Base-by-base conservation (phyloP, 2,888 invertebrate species). In the Azorinus chamasolen region DNA sequence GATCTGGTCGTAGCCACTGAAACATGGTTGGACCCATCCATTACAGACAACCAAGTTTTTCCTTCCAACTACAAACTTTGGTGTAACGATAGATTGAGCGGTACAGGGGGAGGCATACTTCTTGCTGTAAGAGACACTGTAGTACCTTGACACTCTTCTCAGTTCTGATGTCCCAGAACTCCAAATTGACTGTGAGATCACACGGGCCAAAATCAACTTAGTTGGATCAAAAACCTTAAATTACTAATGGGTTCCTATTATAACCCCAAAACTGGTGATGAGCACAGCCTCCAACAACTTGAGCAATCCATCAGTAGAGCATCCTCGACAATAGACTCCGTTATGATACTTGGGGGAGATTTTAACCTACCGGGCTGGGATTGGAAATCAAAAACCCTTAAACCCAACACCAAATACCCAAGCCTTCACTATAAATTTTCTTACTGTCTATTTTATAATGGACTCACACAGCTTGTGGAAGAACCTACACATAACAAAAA, bases 401-500 rank as follows among this genome's bases (percentile, higher is more conserved):
- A 16, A 16, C 10, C 10, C 10, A 41, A 41, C 41, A 41, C 41
- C 41, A 10, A 41, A 41, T 16, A 41, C 41, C 41, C 41, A 41
- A 41, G 41, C 10, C 41, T 41, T 41, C 41, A 41, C 10, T 41
- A 41, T 16, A 41, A 41, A 16, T 41, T 41, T 41, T 41, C 41
- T 16, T 58, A 70, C 16, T 55, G 76, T 20, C 51, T 72, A 6
- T 72, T 76, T 32, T 66, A 78, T 41, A 71, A 71, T 61, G 70
- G 69, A 1, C 62, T 81, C 2, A 39, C n/a, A 8, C 71, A 79
- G 45, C 5, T 79, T 2, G 69, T 76, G 6, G 62, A 62, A 25
- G 65, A 76, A 18, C 72, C 73, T 41, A n/a, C n/a, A n/a, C n/a
- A n/a, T n/a, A 64, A 62, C 22, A 16, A 45, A 4, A 73, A 83